These are phyloP conservation scores for Crotalus tigris DNA, from an alignment of 2,113 vertebrate species.

Conservation along the genomic window DNA sequence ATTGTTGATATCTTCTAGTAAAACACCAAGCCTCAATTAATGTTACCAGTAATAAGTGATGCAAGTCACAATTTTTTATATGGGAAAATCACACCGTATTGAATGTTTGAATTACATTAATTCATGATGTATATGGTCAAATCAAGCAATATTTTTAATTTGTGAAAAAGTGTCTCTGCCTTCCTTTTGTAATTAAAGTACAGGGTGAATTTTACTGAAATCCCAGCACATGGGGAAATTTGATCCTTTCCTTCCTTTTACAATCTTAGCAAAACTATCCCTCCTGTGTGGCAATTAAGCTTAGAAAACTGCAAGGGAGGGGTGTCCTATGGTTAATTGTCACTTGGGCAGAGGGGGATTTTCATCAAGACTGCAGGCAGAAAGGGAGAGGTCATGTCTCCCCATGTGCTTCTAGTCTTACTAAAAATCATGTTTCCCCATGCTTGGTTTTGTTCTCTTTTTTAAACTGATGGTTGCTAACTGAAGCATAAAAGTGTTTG, in stretches of 20 bases:
- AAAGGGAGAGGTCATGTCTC: neutral
- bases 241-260: neutral
- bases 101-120: neutral
- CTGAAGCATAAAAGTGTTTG: neutral
- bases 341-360: neutral
- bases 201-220: neutral
- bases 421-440: neutral
- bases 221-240: neutral
- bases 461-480: neutral
- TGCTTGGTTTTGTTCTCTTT: neutral
- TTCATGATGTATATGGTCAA: neutral
- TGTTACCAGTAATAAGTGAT: neutral
- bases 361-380: neutral
- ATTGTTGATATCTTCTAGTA: neutral
- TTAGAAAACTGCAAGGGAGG: neutral
- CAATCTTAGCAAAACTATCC: neutral
- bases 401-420: neutral
- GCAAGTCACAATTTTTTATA: neutral
- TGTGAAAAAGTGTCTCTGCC: neutral
- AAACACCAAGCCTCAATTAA: neutral
- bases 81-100: neutral
- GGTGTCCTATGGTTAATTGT: neutral
- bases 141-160: neutral
- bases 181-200: neutral
- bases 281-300: neutral